Evolutionary conservation across 2,888 invertebrate genomes (phyloP).

Genomic region (Agrypnus murinus): DNA sequence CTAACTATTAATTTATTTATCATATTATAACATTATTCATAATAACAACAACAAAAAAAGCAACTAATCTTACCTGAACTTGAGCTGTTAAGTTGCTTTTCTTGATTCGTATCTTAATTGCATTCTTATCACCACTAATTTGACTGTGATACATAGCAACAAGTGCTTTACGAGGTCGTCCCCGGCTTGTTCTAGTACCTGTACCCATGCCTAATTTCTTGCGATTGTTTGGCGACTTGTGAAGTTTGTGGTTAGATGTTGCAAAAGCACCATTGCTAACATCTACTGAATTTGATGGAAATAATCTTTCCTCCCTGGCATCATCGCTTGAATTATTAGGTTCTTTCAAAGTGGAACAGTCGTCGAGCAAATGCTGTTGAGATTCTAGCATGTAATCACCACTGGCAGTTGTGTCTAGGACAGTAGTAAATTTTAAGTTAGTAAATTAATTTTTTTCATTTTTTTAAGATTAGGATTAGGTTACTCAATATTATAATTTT

Average conservation of each 20-base stretch:
- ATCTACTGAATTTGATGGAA: constrained; percentile 47
- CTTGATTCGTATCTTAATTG: constrained; percentile 81
- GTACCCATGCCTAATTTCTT: constrained; percentile 61
- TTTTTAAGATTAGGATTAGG: too few species aligned
- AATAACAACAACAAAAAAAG: constrained; percentile 44
- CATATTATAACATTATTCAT: too few species aligned
- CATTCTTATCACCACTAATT: constrained; percentile 79
- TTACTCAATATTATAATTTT: too few species aligned
- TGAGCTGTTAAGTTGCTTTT: constrained; percentile 73
- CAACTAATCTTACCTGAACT: constrained; percentile 59
- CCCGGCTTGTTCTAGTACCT: constrained; percentile 63
- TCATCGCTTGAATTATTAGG: constrained; percentile 7
- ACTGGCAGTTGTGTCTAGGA: constrained; percentile 39
- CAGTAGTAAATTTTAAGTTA: too few species aligned
- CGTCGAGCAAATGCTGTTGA: constrained; percentile 18
- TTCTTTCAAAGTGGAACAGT: constrained; percentile 11
- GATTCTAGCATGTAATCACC: constrained; percentile 41
- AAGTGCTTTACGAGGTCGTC: constrained; percentile 71
- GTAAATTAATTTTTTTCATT: too few species aligned
- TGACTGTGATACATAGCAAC: constrained; percentile 77
- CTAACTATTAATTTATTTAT: too few species aligned
- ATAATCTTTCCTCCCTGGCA: constrained; percentile 11
- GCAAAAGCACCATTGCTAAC: constrained; percentile 62
- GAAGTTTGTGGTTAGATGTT: constrained; percentile 52
- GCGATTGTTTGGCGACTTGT: constrained; percentile 53